phyloP scores from a whole-genome alignment of 2,888 invertebrate species.

The Drosophila meridionalis region DNA sequence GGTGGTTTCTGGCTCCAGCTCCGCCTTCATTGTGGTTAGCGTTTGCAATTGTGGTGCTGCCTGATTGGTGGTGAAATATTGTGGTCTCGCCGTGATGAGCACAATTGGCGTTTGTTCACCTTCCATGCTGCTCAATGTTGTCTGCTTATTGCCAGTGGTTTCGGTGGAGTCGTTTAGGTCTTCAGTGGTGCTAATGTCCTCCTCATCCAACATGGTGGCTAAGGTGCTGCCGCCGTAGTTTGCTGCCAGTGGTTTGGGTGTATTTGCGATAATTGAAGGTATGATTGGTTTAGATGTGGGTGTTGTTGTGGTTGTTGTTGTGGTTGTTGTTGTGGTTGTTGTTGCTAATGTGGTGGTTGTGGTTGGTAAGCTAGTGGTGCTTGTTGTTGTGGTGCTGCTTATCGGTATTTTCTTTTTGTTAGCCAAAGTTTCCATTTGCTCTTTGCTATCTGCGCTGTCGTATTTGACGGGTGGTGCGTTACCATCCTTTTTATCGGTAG shows the following conservation, averaged over 20 bases:
- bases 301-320: constrained; percentile 13
- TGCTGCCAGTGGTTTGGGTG: constrained; percentile 39
- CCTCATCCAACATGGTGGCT: constrained; percentile 63
- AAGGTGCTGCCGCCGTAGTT: constrained; percentile 67
- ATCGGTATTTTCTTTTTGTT: constrained; percentile 57
- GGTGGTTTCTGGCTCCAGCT: constrained; percentile 58
- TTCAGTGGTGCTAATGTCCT: constrained; percentile 41
- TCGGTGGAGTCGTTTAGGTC: constrained; percentile 50
- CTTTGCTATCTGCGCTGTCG: constrained; percentile 54
- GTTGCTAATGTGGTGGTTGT: constrained; percentile 1
- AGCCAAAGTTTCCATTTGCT: constrained; percentile 53
- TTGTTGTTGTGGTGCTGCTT: constrained; percentile 21
- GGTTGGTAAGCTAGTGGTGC: constrained; percentile 8
- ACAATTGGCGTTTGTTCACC: constrained; percentile 58
- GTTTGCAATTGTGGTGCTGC: constrained; percentile 14
- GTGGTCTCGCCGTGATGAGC: constrained; percentile 69
- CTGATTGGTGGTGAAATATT: constrained; percentile 49
- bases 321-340: constrained; percentile 13
- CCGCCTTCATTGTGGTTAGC: constrained; percentile 22
- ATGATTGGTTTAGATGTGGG: constrained; percentile 28
- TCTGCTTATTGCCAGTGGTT: constrained; percentile 20
- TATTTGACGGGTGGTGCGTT: constrained; percentile 53
- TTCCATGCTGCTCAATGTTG: constrained; percentile 52
- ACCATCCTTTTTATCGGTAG: constrained; percentile 52
- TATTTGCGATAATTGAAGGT: constrained; percentile 42